Percentiles rank a stretch among this genome's conserved stretches.
phyloP scores from a whole-genome alignment of 2,113 vertebrate species.

The Silurus meridionalis region DNA sequence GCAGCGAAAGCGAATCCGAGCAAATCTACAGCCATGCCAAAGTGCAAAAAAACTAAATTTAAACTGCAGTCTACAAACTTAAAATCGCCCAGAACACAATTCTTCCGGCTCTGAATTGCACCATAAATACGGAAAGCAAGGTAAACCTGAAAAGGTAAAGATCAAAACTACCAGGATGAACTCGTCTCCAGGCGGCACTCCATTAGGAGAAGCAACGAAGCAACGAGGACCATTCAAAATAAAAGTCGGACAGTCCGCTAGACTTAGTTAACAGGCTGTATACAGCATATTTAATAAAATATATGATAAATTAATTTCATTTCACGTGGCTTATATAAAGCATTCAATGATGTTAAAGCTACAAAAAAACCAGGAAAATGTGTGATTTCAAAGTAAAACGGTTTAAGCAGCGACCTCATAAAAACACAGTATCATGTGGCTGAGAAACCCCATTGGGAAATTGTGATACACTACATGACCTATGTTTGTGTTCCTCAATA shows the following conservation, averaged over 20 bases:
- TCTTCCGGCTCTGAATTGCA: background rate
- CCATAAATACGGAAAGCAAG: too few relatives aligned
- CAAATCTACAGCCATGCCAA: conserved; percentile 80
- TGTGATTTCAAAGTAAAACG: too few relatives aligned
- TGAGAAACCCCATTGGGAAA: too few relatives aligned
- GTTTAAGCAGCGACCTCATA: too few relatives aligned
- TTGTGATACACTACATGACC: too few relatives aligned
- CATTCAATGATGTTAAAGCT: too few relatives aligned
- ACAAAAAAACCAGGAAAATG: too few relatives aligned
- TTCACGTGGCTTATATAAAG: too few relatives aligned
- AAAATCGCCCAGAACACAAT: background rate
- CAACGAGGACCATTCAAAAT: conserved; percentile 30
- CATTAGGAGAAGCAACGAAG: background rate
- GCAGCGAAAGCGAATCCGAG: conserved; percentile 82
- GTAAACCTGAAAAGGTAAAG: background rate
- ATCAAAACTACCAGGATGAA: background rate
- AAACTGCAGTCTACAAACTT: background rate
- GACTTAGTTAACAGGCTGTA: background rate
- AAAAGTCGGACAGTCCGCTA: conserved; percentile 11
- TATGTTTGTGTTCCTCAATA: too few relatives aligned
- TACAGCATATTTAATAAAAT: too few relatives aligned
- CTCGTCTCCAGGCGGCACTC: background rate
- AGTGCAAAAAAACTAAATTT: background rate
- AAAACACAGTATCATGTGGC: too few relatives aligned
- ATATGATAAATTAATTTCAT: too few relatives aligned